Percentiles rank a stretch among this genome's conserved stretches.
phyloP scores from a whole-genome alignment of 30 jellyfish, hydroid and myxozoan genomes.

The Clytia hemisphaerica region DNA sequence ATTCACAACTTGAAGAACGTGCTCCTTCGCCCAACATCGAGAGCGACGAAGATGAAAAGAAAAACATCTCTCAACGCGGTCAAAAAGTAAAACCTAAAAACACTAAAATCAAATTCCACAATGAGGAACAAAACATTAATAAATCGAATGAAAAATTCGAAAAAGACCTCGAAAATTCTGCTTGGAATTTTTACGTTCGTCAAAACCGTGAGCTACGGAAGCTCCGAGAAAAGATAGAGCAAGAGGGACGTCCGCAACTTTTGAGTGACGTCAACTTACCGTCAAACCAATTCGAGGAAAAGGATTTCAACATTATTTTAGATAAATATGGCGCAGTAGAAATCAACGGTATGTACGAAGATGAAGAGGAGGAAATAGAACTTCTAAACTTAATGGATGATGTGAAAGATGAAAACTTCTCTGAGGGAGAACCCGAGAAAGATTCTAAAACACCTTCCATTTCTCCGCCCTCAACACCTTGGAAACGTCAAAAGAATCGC shows the following conservation, averaged over 20 bases:
- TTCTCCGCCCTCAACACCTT: constrained; percentile 26
- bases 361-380: neutral
- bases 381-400: neutral
- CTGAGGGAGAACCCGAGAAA: neutral
- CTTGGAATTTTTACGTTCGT: constrained; percentile 25
- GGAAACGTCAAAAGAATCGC: constrained; percentile 21
- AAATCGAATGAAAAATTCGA: constrained; percentile 2
- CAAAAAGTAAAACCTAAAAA: no score
- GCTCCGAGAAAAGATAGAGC: no score
- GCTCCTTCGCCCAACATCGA: no score
- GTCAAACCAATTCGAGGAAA: no score
- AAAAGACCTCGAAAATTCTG: constrained; percentile 7
- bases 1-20: no score
- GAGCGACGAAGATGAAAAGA: no score
- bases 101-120: neutral
- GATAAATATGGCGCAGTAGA: neutral
- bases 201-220: no score
- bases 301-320: neutral
- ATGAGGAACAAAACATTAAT: no score
- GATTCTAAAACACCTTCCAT: neutral
- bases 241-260: no score
- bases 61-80: no score
- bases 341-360: neutral
- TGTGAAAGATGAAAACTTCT: neutral
- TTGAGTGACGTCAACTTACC: no score